Evolutionary conservation across 1,140 invertebrate genomes (phyloP), one percentile per base, ranked within the genome.

Genomic region (Bombus consobrinus): DNA sequence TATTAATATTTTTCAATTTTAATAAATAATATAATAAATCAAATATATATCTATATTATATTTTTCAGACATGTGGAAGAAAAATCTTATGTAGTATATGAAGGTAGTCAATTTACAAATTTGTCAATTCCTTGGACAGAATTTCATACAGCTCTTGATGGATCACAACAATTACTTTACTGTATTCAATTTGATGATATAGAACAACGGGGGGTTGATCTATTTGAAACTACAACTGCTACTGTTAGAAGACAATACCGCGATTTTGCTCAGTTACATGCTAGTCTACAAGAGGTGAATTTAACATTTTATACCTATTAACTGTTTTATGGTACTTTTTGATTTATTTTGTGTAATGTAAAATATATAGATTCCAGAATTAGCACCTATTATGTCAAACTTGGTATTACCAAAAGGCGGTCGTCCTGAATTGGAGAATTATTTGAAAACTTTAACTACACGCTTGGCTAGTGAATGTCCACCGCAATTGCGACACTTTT

Each of bases 121-220:
- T 89, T 95, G 59, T 91, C 91, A 3, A 94, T 95, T 76, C 94
- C 94, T 8, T 91, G 93, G 85, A 95, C 94, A 76, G 94, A 95
- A 82, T 94, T 94, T 91, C 92, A 93, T 47, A 94, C 94, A 3
- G 93, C 94, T 9, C 66, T 91, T 18, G 94, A 95, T 83, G 94
- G 94, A 37, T 94, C 94, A 0, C 94, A 94, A 47, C 94, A 94
- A 73, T 86, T 95, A 47, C 90, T 94, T n/a, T 95, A 95, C 76
- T 95, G 94, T 71, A 95, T 95, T 84, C 94, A 95, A 79, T 95
- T 95, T 83, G 94, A 94, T 37, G 94, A 94, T 81, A 81, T 95
- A 18, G 94, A 95, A 72, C 94, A 95, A 68, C 94, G 92, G 73
- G 93, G 93, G 0, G 89, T 93, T 25, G 93, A 94, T 84, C 83